Conservation (phyloP, 2,113 vertebrate species). For the Protobothrops flavoviridis region DNA sequence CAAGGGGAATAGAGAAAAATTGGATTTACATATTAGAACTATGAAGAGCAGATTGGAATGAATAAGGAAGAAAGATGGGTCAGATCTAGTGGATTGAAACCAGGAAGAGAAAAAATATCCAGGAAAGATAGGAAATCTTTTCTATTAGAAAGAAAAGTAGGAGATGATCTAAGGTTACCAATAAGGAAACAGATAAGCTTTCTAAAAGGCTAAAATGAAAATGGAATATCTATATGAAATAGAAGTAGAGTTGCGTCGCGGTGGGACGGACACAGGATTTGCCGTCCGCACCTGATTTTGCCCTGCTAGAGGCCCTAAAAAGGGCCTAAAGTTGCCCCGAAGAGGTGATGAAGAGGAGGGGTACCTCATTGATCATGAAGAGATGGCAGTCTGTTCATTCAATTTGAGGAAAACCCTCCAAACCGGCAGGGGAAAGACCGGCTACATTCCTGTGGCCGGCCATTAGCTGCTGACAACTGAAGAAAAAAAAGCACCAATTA, state of each 20-base stretch:
- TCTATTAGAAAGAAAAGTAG: background rate
- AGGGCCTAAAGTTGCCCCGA: too few species aligned
- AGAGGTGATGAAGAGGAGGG: too few species aligned
- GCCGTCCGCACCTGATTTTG: too few species aligned
- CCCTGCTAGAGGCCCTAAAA: too few species aligned
- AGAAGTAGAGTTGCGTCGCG: background rate
- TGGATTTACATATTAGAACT: background rate
- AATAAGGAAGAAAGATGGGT: background rate
- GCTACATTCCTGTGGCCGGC: too few species aligned
- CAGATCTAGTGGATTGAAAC: background rate
- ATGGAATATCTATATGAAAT: background rate
- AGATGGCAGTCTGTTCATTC: too few species aligned
- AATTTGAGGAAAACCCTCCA: too few species aligned
- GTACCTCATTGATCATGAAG: too few species aligned
- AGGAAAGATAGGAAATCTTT: background rate
- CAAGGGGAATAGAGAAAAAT: background rate
- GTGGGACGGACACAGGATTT: too few species aligned
- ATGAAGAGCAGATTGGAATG: background rate
- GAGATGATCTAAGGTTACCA: background rate
- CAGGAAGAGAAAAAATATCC: background rate
- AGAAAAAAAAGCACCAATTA: too few species aligned
- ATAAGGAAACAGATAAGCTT: background rate
- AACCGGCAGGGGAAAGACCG: too few species aligned
- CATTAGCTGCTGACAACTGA: too few species aligned
- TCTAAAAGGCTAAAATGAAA: background rate